Evolutionary conservation across 1,140 invertebrate genomes (phyloP).

Genomic region (Triops longicaudatus): DNA sequence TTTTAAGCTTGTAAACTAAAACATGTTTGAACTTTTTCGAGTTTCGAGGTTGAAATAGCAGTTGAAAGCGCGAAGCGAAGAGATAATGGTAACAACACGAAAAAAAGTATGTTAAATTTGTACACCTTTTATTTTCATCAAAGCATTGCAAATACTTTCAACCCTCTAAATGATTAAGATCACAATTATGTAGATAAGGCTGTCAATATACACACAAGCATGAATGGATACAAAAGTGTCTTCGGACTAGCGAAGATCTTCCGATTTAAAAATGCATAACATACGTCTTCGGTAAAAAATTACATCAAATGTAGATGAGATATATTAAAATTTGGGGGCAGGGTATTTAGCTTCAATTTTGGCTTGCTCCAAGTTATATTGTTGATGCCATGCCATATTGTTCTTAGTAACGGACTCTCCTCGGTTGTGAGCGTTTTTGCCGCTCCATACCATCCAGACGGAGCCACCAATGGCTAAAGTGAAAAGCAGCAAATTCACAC

Average conservation of each 20-base stretch:
- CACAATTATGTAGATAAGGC: conserved; percentile 5
- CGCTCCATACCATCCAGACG: conserved; percentile 25
- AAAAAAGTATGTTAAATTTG: neutral
- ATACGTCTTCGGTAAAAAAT: neutral
- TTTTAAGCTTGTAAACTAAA: too few relatives aligned
- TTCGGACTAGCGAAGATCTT: conserved; percentile 14
- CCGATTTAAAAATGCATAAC: neutral
- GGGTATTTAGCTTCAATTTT: neutral
- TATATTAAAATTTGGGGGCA: conserved; percentile 8
- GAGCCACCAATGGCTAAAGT: conserved; percentile 19
- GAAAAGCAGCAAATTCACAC: conserved; percentile 16
- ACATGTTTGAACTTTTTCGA: too few relatives aligned
- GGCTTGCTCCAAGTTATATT: conserved; percentile 24
- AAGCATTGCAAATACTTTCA: neutral
- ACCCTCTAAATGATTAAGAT: neutral
- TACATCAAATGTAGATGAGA: neutral
- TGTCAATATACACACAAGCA: neutral
- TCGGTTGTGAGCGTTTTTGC: conserved; percentile 18
- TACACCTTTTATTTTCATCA: neutral
- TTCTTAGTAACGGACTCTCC: conserved; percentile 23
- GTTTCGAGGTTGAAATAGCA: too few relatives aligned
- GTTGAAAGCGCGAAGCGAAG: too few relatives aligned
- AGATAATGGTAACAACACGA: neutral
- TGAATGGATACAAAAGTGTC: neutral
- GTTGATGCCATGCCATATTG: conserved; percentile 24